Base-by-base conservation (phyloP, 2,888 invertebrate species). In the Scaeva pyrastri region DNA sequence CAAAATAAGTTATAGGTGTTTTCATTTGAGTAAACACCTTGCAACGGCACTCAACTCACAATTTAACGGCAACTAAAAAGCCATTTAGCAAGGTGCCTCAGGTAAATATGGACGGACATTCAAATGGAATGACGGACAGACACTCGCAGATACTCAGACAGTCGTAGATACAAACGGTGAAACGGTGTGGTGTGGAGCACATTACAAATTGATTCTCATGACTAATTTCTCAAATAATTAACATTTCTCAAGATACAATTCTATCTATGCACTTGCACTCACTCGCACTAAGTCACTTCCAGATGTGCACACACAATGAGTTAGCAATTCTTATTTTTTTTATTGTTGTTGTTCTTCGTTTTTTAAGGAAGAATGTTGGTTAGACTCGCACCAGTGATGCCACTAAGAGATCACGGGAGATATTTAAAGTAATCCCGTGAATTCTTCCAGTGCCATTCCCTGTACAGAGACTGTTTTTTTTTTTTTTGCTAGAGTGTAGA, bases 401-500 rank as follows among this genome's bases (percentile, higher is more conserved):
- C 93, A 93, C 93, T 92, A 93, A 93, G 92, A 93, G 93, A 93
- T 91, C 93, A 93, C 93, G 93, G 93, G 93, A 89, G 89, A 89
- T 88, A 90, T 92, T 91, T 93, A 90, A 90, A 91, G 88, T 86
- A 89, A 92, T 93, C 94, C 94, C 94, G 94, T 94, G 94, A 94
- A 94, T 94, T 94, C 94, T 94, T 94, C 94, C 94, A 94, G 94
- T 94, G 94, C 94, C 94, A 94, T 94, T 94, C 93, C 94, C 93
- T 94, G 94, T 92, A 91, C 90, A 87, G 90, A 89, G 90, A 14
- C 60, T 60, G 60, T 60, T 12, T 12, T 58, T 2, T 55, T n/a
- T n/a, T n/a, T 8, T 31, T 26, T 8, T 55, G 2, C 23, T 21
- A 50, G 12, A 52, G 23, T 36, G 19, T 21, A 50, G 58, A 58